Base-by-base conservation (phyloP, 2,888 invertebrate species). In the Epinotia brunnichana region DNA sequence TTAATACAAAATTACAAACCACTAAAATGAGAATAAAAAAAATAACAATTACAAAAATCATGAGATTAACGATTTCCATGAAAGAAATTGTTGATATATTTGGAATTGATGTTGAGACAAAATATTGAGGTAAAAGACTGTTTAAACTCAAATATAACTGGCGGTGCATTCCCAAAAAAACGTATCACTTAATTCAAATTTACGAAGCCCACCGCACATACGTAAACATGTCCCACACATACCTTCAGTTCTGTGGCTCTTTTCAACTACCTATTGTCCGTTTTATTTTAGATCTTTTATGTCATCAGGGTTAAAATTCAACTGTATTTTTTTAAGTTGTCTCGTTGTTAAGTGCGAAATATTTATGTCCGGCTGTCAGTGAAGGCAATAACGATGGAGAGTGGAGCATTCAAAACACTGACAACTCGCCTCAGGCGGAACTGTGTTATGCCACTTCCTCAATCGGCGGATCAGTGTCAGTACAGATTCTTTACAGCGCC, bases 191-290 rank as follows among this genome's bases (percentile, higher is more conserved):
- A n/a, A n/a, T 48, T 48, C n/a, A 9, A 35, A 35, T 48, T 48
- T 41, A 53, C 60, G 29, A 19, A 69, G 60, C 60, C 69, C 60
- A 69, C 60, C 51, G n/a, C 24, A 39, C 53, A 61, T 48, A n/a
- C 21, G 54, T 54, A 11, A 57, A 57, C 57, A 29, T 57, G 24
- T 7, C 53, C 2, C 48, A 29, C n/a, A 29, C 29, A 15, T 15
- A 57, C 4, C 21, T 21, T 29, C 29, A 57, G 35, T 29, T 29
- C 29, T 5, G 5, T 9, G 9, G 29, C 29, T 29, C 29, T 7
- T 29, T 29, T 29, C 29, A 35, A 35, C 7, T 9, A 24, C 21
- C 21, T n/a, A 7, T 5, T 29, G 3, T 15, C 56, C 4, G 2
- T 19, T 17, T 53, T 54, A 51, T 11, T 63, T 53, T 53, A 11